Evolutionary conservation across 2,888 invertebrate genomes (phyloP), one percentile per base, ranked within the genome.

Genomic region (Stenodera caucasica): DNA sequence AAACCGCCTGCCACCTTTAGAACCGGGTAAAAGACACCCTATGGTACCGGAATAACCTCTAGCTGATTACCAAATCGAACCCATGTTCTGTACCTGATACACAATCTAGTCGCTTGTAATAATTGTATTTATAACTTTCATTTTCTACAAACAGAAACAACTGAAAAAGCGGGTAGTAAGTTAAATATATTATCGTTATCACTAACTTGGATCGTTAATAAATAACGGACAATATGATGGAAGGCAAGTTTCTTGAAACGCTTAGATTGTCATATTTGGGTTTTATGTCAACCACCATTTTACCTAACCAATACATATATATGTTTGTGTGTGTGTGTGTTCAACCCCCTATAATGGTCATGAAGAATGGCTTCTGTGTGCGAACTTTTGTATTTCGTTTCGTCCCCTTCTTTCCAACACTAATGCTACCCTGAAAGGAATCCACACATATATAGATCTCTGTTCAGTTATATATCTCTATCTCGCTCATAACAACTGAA

Each of bases 1-100:
- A 66, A 63, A 65, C 69, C 45, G 21, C 23, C 71, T 68, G 70
- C 70, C 72, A 70, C 67, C 72, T 68, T 61, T 70, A 70, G 67
- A 66, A 64, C 69, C 71, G 69, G 68, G 74, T 72, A 74, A 74
- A 78, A 78, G 78, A 79, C 79, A 79, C 80, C 79, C 78, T 77
- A 70, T 78, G 79, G 78, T 78, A 79, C 79, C 77, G 77, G 77
- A 79, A 78, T 79, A 77, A 76, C 77, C 72, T n/a, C n/a, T 73
- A 70, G 71, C 72, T 77, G 77, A 78, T 79, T 79, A 77, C 75
- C 71, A 70, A 78, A 78, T 75, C 74, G 76, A 78, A 77, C 74
- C 72, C 71, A 74, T 76, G 75, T 77, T 75, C 70, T 69, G 67
- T 69, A 61, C 40, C 57, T 67, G 70, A 72, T 71, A 70, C 59